Percentiles rank a stretch among this genome's conserved stretches.
Evolutionary conservation across 1,140 invertebrate species (phyloP).

Genomic region (Battus philenor): DNA sequence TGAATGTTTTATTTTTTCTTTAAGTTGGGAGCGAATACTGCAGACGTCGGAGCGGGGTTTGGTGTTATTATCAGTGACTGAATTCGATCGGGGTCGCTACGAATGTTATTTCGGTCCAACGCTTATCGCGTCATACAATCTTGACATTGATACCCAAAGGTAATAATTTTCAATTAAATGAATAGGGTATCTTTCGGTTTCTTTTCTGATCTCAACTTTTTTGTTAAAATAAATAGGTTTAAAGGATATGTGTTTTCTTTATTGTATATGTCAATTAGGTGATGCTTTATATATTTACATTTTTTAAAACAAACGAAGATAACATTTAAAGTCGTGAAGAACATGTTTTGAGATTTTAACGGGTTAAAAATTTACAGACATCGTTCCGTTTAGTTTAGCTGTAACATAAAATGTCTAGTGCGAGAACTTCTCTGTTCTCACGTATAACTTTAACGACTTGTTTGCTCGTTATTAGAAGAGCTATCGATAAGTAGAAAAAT

Average conservation of each 20-base stretch:
- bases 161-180: slow-evolving; percentile 31
- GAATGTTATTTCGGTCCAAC: slow-evolving; percentile 83
- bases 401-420: slow-evolving; percentile 12
- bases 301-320: no score
- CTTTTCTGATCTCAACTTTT: no score
- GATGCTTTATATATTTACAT: no score
- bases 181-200: no score
- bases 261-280: no score
- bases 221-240: no score
- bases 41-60: slow-evolving; percentile 83
- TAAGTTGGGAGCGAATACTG: slow-evolving; percentile 82
- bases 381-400: slow-evolving; percentile 10
- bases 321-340: no score
- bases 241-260: no score
- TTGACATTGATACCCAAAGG: slow-evolving; percentile 83
- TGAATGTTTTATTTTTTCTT: no score
- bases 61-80: slow-evolving; percentile 82
- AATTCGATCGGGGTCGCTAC: slow-evolving; percentile 82
- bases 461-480: slow-evolving; percentile 10
- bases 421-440: slow-evolving; percentile 15
- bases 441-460: slow-evolving; percentile 15
- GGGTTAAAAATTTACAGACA: slow-evolving; percentile 6
- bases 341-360: no score
- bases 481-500: slow-evolving; percentile 15
- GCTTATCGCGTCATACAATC: slow-evolving; percentile 82